phyloP scores from a whole-genome alignment of 2,888 invertebrate species.

The Abrostola triplasia region DNA sequence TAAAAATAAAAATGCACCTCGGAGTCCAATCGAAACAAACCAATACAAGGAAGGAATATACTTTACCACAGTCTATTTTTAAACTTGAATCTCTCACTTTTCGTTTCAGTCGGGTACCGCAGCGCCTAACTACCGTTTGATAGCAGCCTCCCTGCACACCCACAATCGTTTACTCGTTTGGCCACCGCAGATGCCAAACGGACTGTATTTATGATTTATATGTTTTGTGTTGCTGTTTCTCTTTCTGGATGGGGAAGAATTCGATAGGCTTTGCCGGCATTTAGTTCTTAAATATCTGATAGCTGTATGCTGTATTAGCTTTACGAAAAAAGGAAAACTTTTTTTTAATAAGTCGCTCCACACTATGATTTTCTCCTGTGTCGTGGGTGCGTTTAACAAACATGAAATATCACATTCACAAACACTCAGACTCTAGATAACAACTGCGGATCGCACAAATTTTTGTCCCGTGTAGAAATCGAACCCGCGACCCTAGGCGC shows the following conservation, averaged over 20 bases:
- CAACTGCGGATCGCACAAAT: too few species aligned
- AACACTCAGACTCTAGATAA: too few species aligned
- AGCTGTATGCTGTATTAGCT: not conserved
- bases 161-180: slow-evolving; percentile 51
- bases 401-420: too few species aligned
- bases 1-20: not conserved
- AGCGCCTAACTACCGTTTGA: slow-evolving; percentile 48
- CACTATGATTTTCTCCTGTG: too few species aligned
- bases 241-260: slow-evolving; percentile 11
- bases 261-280: not conserved
- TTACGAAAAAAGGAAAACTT: too few species aligned
- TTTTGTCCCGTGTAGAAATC: too few species aligned
- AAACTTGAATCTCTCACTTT: slow-evolving; percentile 45
- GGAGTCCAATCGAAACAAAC: not conserved
- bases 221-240: slow-evolving; percentile 29
- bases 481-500: too few species aligned
- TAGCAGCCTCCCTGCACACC: slow-evolving; percentile 34
- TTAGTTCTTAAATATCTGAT: too few species aligned
- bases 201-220: slow-evolving; percentile 53
- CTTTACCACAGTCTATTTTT: slow-evolving; percentile 43
- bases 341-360: too few species aligned
- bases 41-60: slow-evolving; percentile 6
- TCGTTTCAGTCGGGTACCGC: slow-evolving; percentile 35
- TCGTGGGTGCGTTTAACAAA: too few species aligned
- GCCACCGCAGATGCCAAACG: slow-evolving; percentile 29